phyloP scores from a whole-genome alignment of 1,140 invertebrate genomes.

The Adelges cooleyi region DNA sequence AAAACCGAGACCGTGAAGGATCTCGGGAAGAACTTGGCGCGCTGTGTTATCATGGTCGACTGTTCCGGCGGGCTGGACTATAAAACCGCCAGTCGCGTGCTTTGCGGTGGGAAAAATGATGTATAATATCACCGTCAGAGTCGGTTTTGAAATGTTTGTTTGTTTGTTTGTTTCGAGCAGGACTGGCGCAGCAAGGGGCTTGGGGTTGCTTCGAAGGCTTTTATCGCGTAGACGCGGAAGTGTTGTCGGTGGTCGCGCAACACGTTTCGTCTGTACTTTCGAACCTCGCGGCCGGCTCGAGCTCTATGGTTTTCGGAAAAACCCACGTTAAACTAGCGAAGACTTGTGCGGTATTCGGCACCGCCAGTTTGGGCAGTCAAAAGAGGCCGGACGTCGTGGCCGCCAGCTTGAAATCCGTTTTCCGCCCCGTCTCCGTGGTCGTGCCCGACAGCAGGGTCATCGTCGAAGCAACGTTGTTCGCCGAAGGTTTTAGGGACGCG shows the following conservation, averaged over 20 bases:
- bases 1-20: slow-evolving; percentile 95
- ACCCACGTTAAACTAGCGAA: slow-evolving; percentile 79
- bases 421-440: slow-evolving; percentile 92
- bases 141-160: no score
- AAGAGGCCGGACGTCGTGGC: slow-evolving; percentile 80
- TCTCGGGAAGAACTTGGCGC: slow-evolving; percentile 86
- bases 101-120: neutral
- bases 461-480: slow-evolving; percentile 83
- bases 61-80: slow-evolving; percentile 85
- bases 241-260: slow-evolving; percentile 81
- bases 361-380: slow-evolving; percentile 79
- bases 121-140: no score
- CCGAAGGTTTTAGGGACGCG: slow-evolving; percentile 68
- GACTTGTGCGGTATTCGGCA: slow-evolving; percentile 84
- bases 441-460: slow-evolving; percentile 91
- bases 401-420: slow-evolving; percentile 85
- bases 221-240: slow-evolving; percentile 83
- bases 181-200: slow-evolving; percentile 65
- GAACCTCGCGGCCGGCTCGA: slow-evolving; percentile 63
- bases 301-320: slow-evolving; percentile 84
- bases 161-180: slow-evolving; percentile 38
- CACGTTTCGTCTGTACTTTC: slow-evolving; percentile 75
- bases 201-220: slow-evolving; percentile 99
- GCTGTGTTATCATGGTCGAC: slow-evolving; percentile 92
- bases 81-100: slow-evolving; percentile 58